Evolutionary conservation across 2,113 vertebrate species (phyloP).

Genomic region (Perccottus glenii): DNA sequence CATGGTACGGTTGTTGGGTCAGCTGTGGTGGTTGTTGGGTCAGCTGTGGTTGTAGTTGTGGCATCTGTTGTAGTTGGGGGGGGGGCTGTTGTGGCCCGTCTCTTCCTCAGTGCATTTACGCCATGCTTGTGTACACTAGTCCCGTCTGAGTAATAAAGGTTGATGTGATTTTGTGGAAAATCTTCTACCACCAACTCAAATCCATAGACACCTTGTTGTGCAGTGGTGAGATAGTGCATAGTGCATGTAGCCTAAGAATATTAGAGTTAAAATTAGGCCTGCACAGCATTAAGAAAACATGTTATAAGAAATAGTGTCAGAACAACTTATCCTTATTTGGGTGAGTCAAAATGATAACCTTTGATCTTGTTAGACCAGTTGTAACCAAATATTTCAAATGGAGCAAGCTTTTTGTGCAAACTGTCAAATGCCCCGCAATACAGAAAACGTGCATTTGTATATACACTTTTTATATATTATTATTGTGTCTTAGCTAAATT

Average conservation of each 20-base stretch:
- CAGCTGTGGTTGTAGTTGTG: not conserved
- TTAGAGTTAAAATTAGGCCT: not conserved
- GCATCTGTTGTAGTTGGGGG: not conserved
- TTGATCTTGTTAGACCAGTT: no score
- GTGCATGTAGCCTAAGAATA: slow-evolving; percentile 52
- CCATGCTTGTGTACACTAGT: not conserved
- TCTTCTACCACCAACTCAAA: slow-evolving; percentile 43
- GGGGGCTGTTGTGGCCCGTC: not conserved
- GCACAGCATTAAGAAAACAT: not conserved
- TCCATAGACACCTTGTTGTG: not conserved
- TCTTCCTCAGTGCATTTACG: not conserved
- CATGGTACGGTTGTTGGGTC: not conserved
- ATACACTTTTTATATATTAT: no score
- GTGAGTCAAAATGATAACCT: no score
- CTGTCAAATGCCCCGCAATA: no score
- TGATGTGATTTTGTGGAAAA: slow-evolving; percentile 32
- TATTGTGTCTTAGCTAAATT: no score
- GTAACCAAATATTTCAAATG: no score
- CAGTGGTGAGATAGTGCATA: slow-evolving; percentile 22
- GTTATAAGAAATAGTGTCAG: not conserved
- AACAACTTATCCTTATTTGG: not conserved
- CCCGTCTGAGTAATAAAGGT: slow-evolving; percentile 50
- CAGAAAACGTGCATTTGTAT: no score
- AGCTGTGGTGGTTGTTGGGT: not conserved
- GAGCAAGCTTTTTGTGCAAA: not conserved